phyloP scores from a whole-genome alignment of 2,888 invertebrate genomes.

The Leptogaster cylindrica region DNA sequence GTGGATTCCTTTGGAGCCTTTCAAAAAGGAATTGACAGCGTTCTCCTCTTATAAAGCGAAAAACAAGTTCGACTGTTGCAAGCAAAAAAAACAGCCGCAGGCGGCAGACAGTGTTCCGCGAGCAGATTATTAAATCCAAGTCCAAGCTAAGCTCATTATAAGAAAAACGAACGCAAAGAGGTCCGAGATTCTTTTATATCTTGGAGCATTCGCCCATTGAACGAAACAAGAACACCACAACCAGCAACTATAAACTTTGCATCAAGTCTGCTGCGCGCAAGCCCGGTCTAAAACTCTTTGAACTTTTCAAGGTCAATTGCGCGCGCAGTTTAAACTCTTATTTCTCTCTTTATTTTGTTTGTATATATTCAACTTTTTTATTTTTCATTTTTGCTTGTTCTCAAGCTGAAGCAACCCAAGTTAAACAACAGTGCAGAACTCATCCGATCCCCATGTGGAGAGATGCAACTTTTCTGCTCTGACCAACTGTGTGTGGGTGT shows the following conservation, averaged over 20 bases:
- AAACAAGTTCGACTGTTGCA: neutral
- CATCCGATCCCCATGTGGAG: neutral
- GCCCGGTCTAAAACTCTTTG: conserved; percentile 26
- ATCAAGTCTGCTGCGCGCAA: conserved; percentile 17
- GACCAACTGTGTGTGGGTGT: neutral
- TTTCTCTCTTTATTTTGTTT: conserved; percentile 1
- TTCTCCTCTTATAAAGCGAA: neutral
- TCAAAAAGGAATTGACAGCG: conserved; percentile 11
- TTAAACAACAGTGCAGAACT: neutral
- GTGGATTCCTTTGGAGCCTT: conserved; percentile 7
- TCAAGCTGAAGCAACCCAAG: conserved; percentile 19
- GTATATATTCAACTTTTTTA: no score
- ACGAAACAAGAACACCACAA: neutral
- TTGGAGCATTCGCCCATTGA: neutral
- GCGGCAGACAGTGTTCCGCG: conserved; percentile 16
- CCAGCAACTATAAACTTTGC: conserved; percentile 18
- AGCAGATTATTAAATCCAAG: conserved; percentile 27
- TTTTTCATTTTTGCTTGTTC: no score
- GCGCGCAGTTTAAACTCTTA: conserved; percentile 24
- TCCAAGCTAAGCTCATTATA: conserved; percentile 31
- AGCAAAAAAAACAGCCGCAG: neutral
- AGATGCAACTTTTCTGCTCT: neutral
- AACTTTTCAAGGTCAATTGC: conserved; percentile 39
- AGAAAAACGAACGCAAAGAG: conserved; percentile 8
- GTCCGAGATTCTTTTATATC: neutral